Percentiles rank a stretch among this genome's conserved stretches.
Evolutionary conservation across 1,140 invertebrate genomes (phyloP).

Genomic region (Oppia nitens): DNA sequence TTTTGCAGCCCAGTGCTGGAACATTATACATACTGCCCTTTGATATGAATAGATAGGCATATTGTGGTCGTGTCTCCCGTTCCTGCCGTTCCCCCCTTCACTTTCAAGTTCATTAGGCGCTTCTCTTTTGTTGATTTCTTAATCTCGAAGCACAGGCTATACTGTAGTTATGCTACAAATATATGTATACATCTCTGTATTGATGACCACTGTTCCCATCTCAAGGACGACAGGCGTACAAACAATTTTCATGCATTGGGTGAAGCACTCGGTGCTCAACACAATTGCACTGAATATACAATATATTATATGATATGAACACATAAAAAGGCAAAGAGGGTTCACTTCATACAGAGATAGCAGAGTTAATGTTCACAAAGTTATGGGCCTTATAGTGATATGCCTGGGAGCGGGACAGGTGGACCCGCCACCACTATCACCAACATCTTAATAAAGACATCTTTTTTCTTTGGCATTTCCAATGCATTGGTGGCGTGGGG

Average conservation of each 20-base stretch:
- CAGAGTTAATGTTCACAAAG: background rate
- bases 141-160: background rate
- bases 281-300: too few relatives aligned
- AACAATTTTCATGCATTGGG: background rate
- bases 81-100: too few relatives aligned
- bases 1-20: too few relatives aligned
- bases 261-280: background rate
- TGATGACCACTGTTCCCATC: background rate
- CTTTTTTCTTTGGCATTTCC: background rate
- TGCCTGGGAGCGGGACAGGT: background rate
- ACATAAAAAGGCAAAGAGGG: background rate
- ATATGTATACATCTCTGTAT: background rate
- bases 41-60: background rate
- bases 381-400: background rate
- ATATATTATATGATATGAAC: too few relatives aligned
- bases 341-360: too few relatives aligned
- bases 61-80: background rate
- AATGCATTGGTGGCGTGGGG: background rate
- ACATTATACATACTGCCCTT: too few relatives aligned
- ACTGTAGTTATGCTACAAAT: too few relatives aligned
- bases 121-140: background rate
- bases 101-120: background rate
- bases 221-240: background rate
- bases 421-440: background rate
- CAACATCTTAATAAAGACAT: background rate